Conservation (phyloP, 2,888 invertebrate genomes). For the Nebria brevicollis region DNA sequence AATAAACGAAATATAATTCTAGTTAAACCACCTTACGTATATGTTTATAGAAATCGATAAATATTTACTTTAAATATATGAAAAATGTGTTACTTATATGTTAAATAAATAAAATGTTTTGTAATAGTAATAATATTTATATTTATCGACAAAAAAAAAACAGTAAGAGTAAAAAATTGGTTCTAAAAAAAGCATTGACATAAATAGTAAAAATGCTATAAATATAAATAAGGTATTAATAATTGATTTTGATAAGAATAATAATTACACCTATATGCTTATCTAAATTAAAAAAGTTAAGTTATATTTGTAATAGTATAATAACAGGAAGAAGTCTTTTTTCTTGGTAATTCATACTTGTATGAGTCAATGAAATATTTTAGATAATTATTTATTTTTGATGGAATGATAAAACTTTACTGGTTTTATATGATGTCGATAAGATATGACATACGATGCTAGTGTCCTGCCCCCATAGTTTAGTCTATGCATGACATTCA, state of each 20-base stretch:
- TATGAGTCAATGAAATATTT: background rate
- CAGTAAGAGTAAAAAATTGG: background rate
- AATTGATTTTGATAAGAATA: conserved; percentile 18
- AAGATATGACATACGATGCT: background rate
- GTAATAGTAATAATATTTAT: too few relatives aligned
- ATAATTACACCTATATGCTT: background rate
- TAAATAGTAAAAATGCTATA: background rate
- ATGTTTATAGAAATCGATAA: too few relatives aligned
- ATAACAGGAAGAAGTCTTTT: background rate
- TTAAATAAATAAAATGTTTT: too few relatives aligned
- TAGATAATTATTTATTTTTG: background rate
- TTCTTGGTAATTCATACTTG: background rate
- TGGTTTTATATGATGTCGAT: background rate
- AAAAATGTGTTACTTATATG: too few relatives aligned
- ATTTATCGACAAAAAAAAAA: too few relatives aligned
- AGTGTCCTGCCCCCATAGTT: background rate
- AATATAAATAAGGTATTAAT: conserved; percentile 4
- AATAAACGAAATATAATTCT: too few relatives aligned
- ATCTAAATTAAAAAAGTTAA: background rate
- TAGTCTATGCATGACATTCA: background rate
- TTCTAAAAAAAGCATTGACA: background rate
- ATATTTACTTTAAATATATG: too few relatives aligned
- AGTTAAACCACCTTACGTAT: too few relatives aligned
- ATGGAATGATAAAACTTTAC: background rate
- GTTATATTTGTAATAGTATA: background rate